phyloP scores from a whole-genome alignment of 2,113 vertebrate species.

The human region DNA sequence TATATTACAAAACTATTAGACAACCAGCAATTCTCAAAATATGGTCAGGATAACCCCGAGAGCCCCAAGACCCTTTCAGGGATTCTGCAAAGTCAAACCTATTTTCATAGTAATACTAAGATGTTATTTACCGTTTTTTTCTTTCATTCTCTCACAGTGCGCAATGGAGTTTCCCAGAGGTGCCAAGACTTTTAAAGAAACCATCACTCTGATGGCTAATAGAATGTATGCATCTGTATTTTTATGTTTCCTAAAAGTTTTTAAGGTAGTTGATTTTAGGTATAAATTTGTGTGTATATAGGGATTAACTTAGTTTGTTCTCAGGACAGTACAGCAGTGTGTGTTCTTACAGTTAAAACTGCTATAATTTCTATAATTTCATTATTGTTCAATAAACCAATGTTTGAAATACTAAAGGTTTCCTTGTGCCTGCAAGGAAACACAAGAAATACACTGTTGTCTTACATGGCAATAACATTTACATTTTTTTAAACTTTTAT shows the following conservation, averaged over 20 bases:
- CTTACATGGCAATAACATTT: not conserved
- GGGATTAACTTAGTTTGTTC: not conserved
- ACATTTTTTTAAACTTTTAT: not conserved
- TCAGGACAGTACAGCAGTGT: not conserved
- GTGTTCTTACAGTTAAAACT: not conserved
- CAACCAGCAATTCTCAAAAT: not conserved
- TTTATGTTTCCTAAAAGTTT: not conserved
- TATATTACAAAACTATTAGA: not conserved
- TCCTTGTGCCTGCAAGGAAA: not conserved
- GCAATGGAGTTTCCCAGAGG: not conserved
- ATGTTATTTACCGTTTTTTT: not conserved
- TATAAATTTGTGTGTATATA: not conserved
- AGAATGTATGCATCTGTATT: not conserved
- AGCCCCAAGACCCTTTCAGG: not conserved
- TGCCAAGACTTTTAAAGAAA: not conserved
- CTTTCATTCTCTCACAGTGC: not conserved
- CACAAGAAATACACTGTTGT: not conserved
- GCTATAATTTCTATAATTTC: not conserved
- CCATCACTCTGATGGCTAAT: not conserved
- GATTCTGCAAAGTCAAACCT: not conserved
- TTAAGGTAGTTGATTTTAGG: not conserved
- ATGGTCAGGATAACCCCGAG: not conserved
- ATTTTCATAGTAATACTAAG: not conserved
- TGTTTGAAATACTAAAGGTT: not conserved
- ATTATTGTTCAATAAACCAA: not conserved